A percentile compares a stretch with the other conserved stretches of the same genome.
Evolutionary conservation across 2,797 vertebrate genomes (phyloP).

Genomic region (Sparidentex hasta): DNA sequence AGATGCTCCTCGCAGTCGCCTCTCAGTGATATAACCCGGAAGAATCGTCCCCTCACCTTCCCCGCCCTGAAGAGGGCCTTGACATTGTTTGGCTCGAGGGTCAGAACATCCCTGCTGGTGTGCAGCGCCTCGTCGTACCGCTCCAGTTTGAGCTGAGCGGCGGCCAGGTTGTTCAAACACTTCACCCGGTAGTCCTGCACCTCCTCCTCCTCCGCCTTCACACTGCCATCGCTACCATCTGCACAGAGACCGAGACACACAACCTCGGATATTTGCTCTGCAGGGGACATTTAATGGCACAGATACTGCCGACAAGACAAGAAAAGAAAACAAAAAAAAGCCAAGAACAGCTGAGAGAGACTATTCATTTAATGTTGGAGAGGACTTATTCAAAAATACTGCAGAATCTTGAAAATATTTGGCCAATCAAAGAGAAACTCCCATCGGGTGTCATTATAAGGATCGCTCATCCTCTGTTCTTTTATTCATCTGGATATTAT

Average conservation of each 20-base stretch:
- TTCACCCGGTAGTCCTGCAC: conserved; percentile 88
- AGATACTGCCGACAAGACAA: conserved; percentile 8
- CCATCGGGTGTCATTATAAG: conserved; percentile 23
- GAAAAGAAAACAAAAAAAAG: not conserved
- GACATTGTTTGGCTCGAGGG: conserved; percentile 86
- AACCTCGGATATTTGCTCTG: conserved; percentile 26
- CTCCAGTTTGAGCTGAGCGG: conserved; percentile 88
- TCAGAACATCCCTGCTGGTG: conserved; percentile 84
- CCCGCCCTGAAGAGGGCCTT: conserved; percentile 88
- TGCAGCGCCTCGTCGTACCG: conserved; percentile 84
- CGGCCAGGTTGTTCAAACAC: conserved; percentile 91
- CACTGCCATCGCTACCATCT: conserved; percentile 58
- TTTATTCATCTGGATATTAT: conserved; percentile 36
- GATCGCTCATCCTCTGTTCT: conserved; percentile 19
- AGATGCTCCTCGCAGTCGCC: not conserved
- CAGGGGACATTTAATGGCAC: conserved; percentile 1
- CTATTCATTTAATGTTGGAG: not conserved
- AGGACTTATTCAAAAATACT: not conserved
- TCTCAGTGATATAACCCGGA: not conserved
- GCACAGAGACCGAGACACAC: conserved; percentile 31
- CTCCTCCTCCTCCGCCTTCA: conserved; percentile 85
- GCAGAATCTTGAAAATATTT: not conserved
- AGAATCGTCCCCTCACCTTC: conserved; percentile 80
- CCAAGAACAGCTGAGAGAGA: not conserved
- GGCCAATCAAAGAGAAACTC: conserved; percentile 17